A percentile compares a stretch with the other conserved stretches of the same genome.
These are phyloP conservation scores for Atrina japonica DNA, from an alignment of 2,888 invertebrate genomes.

Conservation along the genomic window DNA sequence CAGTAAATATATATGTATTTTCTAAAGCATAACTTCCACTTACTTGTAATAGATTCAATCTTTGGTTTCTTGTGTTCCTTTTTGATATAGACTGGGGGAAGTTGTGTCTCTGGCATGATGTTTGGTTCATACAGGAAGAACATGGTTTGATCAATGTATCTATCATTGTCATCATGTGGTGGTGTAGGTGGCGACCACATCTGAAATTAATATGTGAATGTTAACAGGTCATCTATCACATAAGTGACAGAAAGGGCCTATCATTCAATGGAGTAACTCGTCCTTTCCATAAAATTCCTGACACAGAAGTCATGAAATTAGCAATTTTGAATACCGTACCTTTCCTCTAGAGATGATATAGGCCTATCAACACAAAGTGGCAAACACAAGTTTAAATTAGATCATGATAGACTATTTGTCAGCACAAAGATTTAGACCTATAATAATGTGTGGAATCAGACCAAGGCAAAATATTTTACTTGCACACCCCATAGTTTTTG, in stretches of 20 bases:
- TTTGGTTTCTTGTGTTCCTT: constrained; percentile 88
- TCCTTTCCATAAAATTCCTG: not conserved
- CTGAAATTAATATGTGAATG: constrained; percentile 82
- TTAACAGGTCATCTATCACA: not conserved
- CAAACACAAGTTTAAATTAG: no score
- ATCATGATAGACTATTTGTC: no score
- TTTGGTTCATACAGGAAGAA: constrained; percentile 90
- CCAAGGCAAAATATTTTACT: no score
- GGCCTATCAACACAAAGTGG: no score
- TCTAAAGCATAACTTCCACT: no score
- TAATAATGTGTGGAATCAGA: no score
- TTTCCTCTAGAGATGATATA: no score
- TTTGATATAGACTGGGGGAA: constrained; percentile 90
- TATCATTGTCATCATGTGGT: constrained; percentile 94
- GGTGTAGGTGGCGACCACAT: constrained; percentile 99
- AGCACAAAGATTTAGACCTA: no score
- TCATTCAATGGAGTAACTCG: not conserved
- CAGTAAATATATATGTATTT: no score
- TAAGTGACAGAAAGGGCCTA: not conserved
- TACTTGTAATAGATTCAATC: constrained; percentile 83
- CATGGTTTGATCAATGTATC: constrained; percentile 93
- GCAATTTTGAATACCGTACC: no score
- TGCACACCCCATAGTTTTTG: no score
- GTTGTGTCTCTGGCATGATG: constrained; percentile 88
- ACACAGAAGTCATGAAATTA: not conserved